Evolutionary conservation across 2,113 vertebrate species (phyloP), one percentile per base, ranked within the genome.

Genomic region (Hyaena hyaena): DNA sequence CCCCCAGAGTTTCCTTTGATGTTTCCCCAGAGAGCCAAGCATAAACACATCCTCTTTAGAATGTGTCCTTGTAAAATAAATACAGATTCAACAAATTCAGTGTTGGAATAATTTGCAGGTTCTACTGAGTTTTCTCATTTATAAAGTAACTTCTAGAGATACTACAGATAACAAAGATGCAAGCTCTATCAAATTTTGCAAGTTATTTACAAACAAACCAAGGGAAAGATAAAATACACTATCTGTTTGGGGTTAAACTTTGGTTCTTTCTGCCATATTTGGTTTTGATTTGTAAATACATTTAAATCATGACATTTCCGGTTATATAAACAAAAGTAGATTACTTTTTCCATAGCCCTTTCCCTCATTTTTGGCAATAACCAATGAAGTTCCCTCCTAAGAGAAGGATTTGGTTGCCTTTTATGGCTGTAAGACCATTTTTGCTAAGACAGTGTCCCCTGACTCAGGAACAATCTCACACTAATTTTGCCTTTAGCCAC

Each of bases 401-500:
- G 66, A 77, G 50, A 95, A 95, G 21, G 58, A 10, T 10, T 55
- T 74, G 48, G 14, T 88, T 95, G 28, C 9, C 76, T 74, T 90
- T 73, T 85, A 73, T 0, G 83, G 84, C 82, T 93, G 53, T 92
- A 96, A 97, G 97, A 96, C 98, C 97, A 98, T 98, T 98, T 98
- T 98, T 98, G 98, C 96, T 97, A 97, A 93, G 93, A 98, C 68
- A 45, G 63, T 87, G 69, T 94, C 0, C 90, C 90, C 96, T 7
- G 35, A 79, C 0, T 96, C 96, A 97, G 98, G 98, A 97, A 97
- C 92, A 98, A 98, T 93, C 98, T 98, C 86, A 92, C 86, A 86
- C 45, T 96, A 93, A 73, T 85, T 98, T 97, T 98, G 90, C 97
- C 98, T 97, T 98, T 98, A 98, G 98, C 97, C 98, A 97, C 94